Evolutionary conservation across 2,888 invertebrate species (phyloP).

Genomic region (Zaprionus lineosus): DNA sequence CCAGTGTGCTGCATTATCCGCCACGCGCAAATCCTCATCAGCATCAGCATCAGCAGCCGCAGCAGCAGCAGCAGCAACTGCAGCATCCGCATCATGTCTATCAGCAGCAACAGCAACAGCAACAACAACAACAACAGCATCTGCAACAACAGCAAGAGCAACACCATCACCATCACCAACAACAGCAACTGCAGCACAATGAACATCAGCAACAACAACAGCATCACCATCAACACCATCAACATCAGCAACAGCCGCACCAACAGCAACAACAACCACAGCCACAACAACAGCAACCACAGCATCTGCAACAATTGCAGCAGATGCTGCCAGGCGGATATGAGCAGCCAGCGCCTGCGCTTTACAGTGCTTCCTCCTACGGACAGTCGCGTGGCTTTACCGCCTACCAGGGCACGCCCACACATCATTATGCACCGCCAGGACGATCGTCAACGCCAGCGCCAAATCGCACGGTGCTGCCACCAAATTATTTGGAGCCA

Average conservation of each 20-base stretch:
- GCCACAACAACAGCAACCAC: constrained; percentile 14
- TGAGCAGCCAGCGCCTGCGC: constrained; percentile 62
- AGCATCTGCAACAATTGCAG: constrained; percentile 7
- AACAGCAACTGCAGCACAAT: background rate
- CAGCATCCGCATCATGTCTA: constrained; percentile 12
- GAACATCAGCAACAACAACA: constrained; percentile 23
- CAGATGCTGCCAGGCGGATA: no score
- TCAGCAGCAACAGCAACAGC: constrained; percentile 14
- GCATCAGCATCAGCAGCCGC: constrained; percentile 20
- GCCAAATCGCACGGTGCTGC: constrained; percentile 70
- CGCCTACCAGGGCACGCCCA: constrained; percentile 48
- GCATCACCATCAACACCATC: constrained; percentile 12
- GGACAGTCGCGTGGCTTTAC: constrained; percentile 56
- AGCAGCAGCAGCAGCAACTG: constrained; percentile 22
- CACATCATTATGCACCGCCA: constrained; percentile 55
- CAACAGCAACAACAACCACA: constrained; percentile 26
- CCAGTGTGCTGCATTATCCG: constrained; percentile 79
- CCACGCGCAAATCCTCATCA: constrained; percentile 46
- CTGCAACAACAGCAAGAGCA: constrained; percentile 2
- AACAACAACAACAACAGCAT: constrained; percentile 29
- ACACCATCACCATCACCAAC: background rate
- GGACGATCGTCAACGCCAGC: constrained; percentile 64
- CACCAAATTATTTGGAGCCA: constrained; percentile 63
- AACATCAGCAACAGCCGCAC: background rate
- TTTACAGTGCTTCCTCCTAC: constrained; percentile 59